phyloP scores from a whole-genome alignment of 2,113 vertebrate species.

The Syngnathus typhle region DNA sequence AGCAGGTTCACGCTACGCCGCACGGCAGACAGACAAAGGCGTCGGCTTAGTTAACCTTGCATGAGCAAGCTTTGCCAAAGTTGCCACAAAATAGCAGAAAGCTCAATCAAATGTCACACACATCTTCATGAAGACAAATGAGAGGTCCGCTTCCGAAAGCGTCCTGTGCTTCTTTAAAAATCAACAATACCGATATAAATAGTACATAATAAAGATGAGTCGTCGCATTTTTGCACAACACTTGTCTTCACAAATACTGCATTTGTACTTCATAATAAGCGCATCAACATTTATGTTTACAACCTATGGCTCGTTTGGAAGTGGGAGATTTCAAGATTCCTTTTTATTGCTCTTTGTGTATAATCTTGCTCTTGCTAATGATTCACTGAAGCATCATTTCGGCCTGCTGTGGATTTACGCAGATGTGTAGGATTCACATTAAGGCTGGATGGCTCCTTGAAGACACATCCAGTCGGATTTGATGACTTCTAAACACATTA shows the following conservation, averaged over 20 bases:
- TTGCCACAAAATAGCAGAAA: neutral
- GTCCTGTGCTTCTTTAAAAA: neutral
- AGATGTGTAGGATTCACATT: slow-evolving; percentile 8
- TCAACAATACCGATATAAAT: neutral
- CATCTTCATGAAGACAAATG: neutral
- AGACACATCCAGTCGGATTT: slow-evolving; percentile 9
- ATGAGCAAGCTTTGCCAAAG: neutral
- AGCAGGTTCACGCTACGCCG: neutral
- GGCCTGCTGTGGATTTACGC: slow-evolving; percentile 8
- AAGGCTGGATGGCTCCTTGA: slow-evolving; percentile 3
- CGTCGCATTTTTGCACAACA: neutral
- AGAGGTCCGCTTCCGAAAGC: neutral
- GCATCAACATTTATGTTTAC: slow-evolving; percentile 11
- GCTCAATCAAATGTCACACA: neutral
- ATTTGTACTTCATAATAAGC: neutral
- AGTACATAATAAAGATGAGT: neutral
- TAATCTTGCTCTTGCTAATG: slow-evolving; percentile 16
- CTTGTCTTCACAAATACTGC: neutral
- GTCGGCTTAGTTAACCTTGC: neutral
- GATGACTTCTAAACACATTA: slow-evolving; percentile 13
- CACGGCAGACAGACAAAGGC: neutral
- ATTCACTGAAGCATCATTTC: neutral
- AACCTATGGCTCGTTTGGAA: slow-evolving; percentile 6
- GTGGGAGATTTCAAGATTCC: slow-evolving; percentile 11
- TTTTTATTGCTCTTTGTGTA: slow-evolving; percentile 15